phyloP scores from a whole-genome alignment of 2,797 vertebrate genomes.

The Coilia nasus region DNA sequence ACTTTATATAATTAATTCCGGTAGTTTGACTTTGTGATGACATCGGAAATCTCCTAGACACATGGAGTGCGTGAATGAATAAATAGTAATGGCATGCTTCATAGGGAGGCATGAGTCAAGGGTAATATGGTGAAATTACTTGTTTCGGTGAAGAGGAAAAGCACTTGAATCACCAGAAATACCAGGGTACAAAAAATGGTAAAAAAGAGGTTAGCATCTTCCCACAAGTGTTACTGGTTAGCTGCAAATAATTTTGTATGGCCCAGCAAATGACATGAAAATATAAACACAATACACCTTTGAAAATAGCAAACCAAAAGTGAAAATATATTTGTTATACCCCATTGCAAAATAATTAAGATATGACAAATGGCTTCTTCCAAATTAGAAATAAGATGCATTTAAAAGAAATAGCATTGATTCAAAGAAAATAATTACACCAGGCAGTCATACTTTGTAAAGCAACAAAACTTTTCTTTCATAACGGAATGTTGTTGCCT shows the following conservation, averaged over 20 bases:
- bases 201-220: background rate
- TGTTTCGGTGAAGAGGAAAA: background rate
- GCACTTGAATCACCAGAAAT: background rate
- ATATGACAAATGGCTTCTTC: background rate
- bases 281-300: background rate
- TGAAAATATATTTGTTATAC: no score
- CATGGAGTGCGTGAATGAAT: background rate
- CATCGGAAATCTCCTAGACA: background rate
- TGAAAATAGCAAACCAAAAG: background rate
- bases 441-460: background rate
- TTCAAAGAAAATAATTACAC: background rate
- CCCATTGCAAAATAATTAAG: no score
- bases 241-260: background rate
- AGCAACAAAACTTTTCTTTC: conserved; percentile 21
- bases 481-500: conserved; percentile 32
- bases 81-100: background rate
- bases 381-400: background rate
- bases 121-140: background rate
- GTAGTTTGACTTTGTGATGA: background rate
- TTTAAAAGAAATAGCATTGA: background rate
- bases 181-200: background rate
- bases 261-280: background rate
- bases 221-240: background rate
- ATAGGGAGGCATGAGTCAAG: background rate
- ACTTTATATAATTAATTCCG: background rate